Base-by-base conservation (phyloP, 2,888 invertebrate genomes). In the Drosophila algonquin region DNA sequence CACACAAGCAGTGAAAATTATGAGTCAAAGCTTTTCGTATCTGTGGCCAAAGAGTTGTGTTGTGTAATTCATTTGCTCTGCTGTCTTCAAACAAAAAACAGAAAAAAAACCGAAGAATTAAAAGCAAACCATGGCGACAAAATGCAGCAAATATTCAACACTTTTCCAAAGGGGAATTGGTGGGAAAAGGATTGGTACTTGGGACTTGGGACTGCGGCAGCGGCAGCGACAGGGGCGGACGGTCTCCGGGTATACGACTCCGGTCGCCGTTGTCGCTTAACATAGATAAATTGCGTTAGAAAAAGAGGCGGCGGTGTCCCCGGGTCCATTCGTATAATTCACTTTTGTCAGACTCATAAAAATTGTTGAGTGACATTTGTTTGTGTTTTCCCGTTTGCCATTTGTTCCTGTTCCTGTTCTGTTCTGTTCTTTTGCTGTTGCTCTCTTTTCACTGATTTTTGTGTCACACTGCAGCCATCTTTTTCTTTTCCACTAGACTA, bases 291-390 rank as follows among this genome's bases (percentile, higher is more conserved):
- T 85, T 87, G 85, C 88, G 86, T 85, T 89, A 89, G 85, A 85
- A 89, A 87, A 80, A 85, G 83, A 85, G 84, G 79, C 85, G 89
- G 75, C 81, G 79, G 84, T 76, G 81, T 86, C 79, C 82, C 50
- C 53, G 89, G 87, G 83, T 88, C 87, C 83, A 83, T 88, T 88
- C 89, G 81, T 83, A 86, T 86, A 88, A 86, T 86, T 86, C 86
- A 89, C 89, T 89, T 87, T 86, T 89, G 86, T 89, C 89, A 88
- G 87, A 89, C 88, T 86, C 86, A 86, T 86, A 86, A 86, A 85
- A 86, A 86, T 86, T 82, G 86, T 89, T 86, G 86, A 86, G 88
- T 86, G 86, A 88, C 86, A 86, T 89, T 86, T 87, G 85, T 85
- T 89, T 85, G 89, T 89, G 87, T 85, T 89, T 89, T 84, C 87